Evolutionary conservation across 2,113 vertebrate species (phyloP), one percentile per base, ranked within the genome.

Genomic region (Corythornis madagascariensis): DNA sequence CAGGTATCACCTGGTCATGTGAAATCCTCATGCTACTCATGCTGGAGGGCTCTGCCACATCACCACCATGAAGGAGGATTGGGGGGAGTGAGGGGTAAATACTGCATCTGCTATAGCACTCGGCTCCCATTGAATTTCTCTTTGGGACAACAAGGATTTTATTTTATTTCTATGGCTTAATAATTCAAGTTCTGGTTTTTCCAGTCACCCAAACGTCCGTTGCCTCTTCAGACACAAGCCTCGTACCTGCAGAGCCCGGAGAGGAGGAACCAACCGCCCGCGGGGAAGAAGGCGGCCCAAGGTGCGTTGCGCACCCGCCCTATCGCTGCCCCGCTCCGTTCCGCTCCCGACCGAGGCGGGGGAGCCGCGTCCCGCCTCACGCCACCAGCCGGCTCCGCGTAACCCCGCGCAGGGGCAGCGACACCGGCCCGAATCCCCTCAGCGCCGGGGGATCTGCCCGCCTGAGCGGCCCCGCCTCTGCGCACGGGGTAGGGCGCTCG

Each of bases 331-430:
- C 12, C 12, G 6, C 4, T 14, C 31, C 4, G 9, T 12, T 26
- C 45, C 3, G 35, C 67, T 4, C 26, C 33, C 8, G 24, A 4
- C 4, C 8, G n/a, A 6, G 16, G 31, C 9, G 12, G 2, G 3
- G 14, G n/a, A 38, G 5, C 20, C 11, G 2, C 33, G 0, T 8
- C 2, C 16, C 3, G 5, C 33, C 7, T 10, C 29, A 2, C 47
- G 19, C 2, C 12, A 5, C 4, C 38, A 2, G 20, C 1, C 1
- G 26, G 1, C 60, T 15, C 28, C 22, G 7, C 59, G 4, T 3
- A n/a, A 5, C 7, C 10, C 63, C 47, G 47, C 64, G 4, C 4
- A 11, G 8, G 1, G 15, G 55, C 60, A 40, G 35, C 35, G 17
- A 10, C 53, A 16, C 33, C 22, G 9, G 20, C 59, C 20, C 21